These are phyloP conservation scores for Hyles vespertilio DNA, from an alignment of 1,140 invertebrate genomes.

Conservation along the genomic window DNA sequence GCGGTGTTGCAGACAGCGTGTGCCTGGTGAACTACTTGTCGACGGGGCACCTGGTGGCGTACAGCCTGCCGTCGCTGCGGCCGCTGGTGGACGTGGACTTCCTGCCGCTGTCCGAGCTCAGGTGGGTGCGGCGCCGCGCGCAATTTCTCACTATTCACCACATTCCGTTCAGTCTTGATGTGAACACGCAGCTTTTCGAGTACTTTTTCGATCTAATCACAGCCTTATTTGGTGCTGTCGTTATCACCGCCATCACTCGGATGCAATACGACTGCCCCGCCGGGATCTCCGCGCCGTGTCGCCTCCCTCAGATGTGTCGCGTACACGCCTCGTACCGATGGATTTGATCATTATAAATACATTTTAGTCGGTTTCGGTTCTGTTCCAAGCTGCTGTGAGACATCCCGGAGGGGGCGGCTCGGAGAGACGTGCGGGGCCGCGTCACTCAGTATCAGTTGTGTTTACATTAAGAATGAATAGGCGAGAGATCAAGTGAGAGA, in stretches of 20 bases:
- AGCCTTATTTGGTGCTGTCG: slow-evolving; percentile 5
- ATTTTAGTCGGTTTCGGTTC: too few relatives aligned
- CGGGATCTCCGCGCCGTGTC: too few relatives aligned
- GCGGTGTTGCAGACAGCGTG: slow-evolving; percentile 87
- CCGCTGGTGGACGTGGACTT: slow-evolving; percentile 95
- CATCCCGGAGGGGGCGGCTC: too few relatives aligned
- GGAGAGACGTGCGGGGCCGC: too few relatives aligned
- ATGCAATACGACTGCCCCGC: too few relatives aligned
- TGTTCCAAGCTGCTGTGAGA: too few relatives aligned
- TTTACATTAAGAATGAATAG: slow-evolving; percentile 13
- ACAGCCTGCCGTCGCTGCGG: slow-evolving; percentile 95
- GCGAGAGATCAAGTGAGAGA: background rate
- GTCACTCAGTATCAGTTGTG: background rate
- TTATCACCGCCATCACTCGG: background rate
- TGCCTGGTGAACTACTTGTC: slow-evolving; percentile 96
- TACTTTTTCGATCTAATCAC: background rate
- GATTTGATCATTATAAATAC: too few relatives aligned
- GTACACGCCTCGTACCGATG: too few relatives aligned
- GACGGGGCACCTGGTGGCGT: slow-evolving; percentile 93
- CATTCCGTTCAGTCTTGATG: slow-evolving; percentile 13
- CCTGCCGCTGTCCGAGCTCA: slow-evolving; percentile 93
- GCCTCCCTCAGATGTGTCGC: too few relatives aligned
- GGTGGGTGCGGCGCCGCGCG: slow-evolving; percentile 77
- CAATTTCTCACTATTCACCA: background rate
- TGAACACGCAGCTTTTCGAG: slow-evolving; percentile 12